Base-by-base conservation (phyloP, 2,113 vertebrate genomes). In the Salvelinus sp. region DNA sequence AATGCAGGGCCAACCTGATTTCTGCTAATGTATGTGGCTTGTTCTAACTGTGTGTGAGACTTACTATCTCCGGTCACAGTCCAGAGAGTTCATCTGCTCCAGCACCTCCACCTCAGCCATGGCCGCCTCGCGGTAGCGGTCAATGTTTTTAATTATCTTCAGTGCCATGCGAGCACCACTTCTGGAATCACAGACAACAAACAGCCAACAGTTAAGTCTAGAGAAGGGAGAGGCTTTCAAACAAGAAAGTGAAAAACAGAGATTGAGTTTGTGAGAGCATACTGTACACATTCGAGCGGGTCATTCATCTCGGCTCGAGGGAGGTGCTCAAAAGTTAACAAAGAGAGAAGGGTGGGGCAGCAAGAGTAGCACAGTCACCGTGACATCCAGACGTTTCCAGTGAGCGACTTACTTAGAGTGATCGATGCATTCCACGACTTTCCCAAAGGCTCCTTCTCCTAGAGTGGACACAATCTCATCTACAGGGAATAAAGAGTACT, bases 131-230 rank as follows among this genome's bases (percentile, higher is more conserved):
- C 96, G 94, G 90, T 98, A 99, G 87, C 95, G 95, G 87, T 95
- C 95, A 89, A 98, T 94, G 90, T 97, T 99, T 97, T 99, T 99
- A 90, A 99, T 96, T 70, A 99, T 98, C 96, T 99, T 99, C 93
- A 99, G 92, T 84, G 97, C 97, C 70, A 99, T 91, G 73, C 94
- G 95, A 84, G 93, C 91, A 86, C 93, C 92, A 81, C 92, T 22
- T 62, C 91, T 92, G 77, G 4, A 82, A 90, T 79, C 0, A 91
- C 88, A 33, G 18, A 6, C 63, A 2, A 67, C 27, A 54, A 14
- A 54, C 16, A 16, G 3, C 16, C 50, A 54, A 54, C 50, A 54
- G 16, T 54, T 18, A 54, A 18, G 38, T 12, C 38, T 10, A 44
- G 38, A 38, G 38, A 38, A 38, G 38, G 7, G 38, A 38, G 38